Percentiles rank a stretch among this genome's conserved stretches.
Conservation (phyloP, 2,113 vertebrate species). For the Megaleporinus macrocephalus region DNA sequence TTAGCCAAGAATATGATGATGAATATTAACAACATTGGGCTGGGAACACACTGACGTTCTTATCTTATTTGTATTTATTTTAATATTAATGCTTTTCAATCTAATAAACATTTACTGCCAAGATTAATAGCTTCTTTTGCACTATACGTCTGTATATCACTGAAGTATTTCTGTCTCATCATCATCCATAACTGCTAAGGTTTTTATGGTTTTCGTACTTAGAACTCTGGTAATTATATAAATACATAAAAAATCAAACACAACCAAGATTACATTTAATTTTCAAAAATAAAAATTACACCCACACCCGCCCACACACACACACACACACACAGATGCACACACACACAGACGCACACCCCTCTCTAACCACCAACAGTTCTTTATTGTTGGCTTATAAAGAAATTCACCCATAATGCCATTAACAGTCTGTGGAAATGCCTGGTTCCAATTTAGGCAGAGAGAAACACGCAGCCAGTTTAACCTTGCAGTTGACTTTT, state of each 20-base stretch:
- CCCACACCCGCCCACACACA: constrained; percentile 28
- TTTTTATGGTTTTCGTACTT: too few species aligned
- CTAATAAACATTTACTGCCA: too few species aligned
- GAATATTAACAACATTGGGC: too few species aligned
- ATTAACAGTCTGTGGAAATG: constrained; percentile 67
- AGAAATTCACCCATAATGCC: constrained; percentile 73
- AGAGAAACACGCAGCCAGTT: constrained; percentile 54
- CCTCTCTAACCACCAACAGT: constrained; percentile 69
- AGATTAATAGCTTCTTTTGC: too few species aligned
- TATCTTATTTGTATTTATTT: too few species aligned
- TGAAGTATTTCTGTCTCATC: too few species aligned
- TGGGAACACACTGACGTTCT: too few species aligned
- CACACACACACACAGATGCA: constrained; percentile 49
- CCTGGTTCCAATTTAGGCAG: constrained; percentile 79
- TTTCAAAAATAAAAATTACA: constrained; percentile 14
- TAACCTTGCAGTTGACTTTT: constrained; percentile 61
- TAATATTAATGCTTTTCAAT: too few species aligned
- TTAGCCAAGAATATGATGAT: too few species aligned
- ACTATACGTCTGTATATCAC: too few species aligned
- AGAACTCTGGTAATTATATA: too few species aligned
- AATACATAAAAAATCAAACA: background rate
- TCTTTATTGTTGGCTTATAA: constrained; percentile 74
- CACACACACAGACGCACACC: constrained; percentile 49
- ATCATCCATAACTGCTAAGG: too few species aligned
- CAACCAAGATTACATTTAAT: background rate